Conservation (phyloP, 2,888 invertebrate species). For the Archaeoteleia sp. region DNA sequence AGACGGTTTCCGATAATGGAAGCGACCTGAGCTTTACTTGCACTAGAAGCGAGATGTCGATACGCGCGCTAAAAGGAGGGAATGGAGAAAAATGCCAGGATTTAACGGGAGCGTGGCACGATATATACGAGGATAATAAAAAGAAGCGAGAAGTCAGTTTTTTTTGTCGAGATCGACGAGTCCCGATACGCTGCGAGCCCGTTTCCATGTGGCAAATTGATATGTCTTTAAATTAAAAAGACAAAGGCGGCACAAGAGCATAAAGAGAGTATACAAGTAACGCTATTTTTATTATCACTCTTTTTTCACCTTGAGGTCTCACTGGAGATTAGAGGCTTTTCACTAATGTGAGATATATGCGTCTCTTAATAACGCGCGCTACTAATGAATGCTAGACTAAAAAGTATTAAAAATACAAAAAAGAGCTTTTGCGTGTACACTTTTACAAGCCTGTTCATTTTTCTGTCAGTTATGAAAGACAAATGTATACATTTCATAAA, state of each 20-base stretch:
- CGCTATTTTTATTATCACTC: too few relatives aligned
- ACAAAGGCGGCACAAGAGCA: not conserved
- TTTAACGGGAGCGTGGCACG: slow-evolving; percentile 12
- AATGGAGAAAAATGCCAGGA: slow-evolving; percentile 21
- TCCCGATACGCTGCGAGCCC: not conserved
- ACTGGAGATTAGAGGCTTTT: too few relatives aligned
- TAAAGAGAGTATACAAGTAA: not conserved
- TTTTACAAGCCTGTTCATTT: too few relatives aligned
- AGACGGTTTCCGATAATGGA: slow-evolving; percentile 21
- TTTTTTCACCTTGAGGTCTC: too few relatives aligned
- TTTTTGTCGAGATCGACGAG: slow-evolving; percentile 9
- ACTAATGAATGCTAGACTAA: too few relatives aligned
- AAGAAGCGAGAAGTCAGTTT: slow-evolving; percentile 5
- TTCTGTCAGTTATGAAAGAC: too few relatives aligned
- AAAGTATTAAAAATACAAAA: too few relatives aligned
- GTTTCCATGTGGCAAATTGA: slow-evolving; percentile 10
- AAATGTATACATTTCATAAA: too few relatives aligned
- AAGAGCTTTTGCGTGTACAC: too few relatives aligned
- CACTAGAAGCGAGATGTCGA: slow-evolving; percentile 18
- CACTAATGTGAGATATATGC: too few relatives aligned
- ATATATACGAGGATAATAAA: slow-evolving; percentile 6
- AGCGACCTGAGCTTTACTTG: slow-evolving; percentile 17
- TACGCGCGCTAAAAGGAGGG: slow-evolving; percentile 1
- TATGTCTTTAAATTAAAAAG: slow-evolving; percentile 9
- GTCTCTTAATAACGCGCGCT: too few relatives aligned